Evolutionary conservation across 2,113 vertebrate genomes (phyloP), one percentile per base, ranked within the genome.

Genomic region (Nycticebus coucang): DNA sequence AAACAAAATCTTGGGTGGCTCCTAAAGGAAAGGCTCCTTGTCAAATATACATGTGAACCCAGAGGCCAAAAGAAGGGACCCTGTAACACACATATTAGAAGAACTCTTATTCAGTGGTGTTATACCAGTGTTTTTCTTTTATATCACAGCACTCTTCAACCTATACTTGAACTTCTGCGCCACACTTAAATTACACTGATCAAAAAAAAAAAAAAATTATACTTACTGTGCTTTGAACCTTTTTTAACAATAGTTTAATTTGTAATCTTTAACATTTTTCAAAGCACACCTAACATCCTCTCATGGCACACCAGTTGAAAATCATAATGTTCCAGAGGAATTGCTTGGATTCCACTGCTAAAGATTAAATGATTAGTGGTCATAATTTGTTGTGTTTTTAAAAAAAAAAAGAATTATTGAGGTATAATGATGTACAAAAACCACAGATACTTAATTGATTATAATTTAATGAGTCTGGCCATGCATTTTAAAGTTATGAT

Each of bases 1-100:
- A 82, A 95, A 55, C 37, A 89, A 85, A 93, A 45, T 45, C 41
- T 64, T 93, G 74, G 57, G 62, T 83, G 53, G 60, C 71, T 94
- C 79, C 86, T 82, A 60, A 86, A 78, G 89, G 81, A 95, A 72
- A 94, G 75, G 7, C 22, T 12, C 24, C 30, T 74, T 83, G 53
- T 82, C 90, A 93, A 85, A 89, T 79, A 24, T 45, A 81, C 91
- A 22, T 82, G 17, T 80, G 50, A 90, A 69, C 35, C 45, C 35
- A 57, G 87, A 96, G 71, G 79, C 55, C 87, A 60, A 75, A 85
- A 69, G 75, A 50, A 26, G 80, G 82, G 24, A 15, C 17, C 45
- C 3, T 4, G 11, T 7, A 72, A 84, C 4, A 55, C 45, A 55
- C 21, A 21, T 4, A 11, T 64, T 55, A 57, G 7, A 74, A 33